A percentile compares a stretch with the other conserved stretches of the same genome.
Evolutionary conservation across 2,888 invertebrate species (phyloP).

Genomic region (Oscheius sp.): DNA sequence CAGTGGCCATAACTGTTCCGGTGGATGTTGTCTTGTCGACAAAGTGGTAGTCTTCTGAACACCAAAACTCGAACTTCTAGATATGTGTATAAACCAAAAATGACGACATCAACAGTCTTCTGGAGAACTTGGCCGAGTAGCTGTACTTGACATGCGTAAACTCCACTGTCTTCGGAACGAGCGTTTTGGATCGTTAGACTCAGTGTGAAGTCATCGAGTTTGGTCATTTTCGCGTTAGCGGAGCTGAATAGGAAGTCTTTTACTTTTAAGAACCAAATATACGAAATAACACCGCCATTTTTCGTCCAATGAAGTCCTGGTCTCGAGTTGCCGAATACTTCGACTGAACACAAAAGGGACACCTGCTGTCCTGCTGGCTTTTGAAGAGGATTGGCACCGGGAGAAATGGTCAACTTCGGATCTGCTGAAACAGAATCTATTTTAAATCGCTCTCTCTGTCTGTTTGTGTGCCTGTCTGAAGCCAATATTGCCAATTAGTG

Average conservation of each 20-base stretch:
- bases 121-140: constrained; percentile 40
- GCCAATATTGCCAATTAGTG: too few relatives aligned
- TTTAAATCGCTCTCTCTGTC: background rate
- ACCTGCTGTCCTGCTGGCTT: constrained; percentile 54
- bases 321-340: constrained; percentile 35
- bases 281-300: constrained; percentile 54
- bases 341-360: constrained; percentile 49
- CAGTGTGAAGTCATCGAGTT: constrained; percentile 51
- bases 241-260: constrained; percentile 34
- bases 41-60: constrained; percentile 56
- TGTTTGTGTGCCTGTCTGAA: too few relatives aligned
- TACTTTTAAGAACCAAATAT: background rate
- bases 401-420: constrained; percentile 41
- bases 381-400: constrained; percentile 50
- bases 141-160: constrained; percentile 58
- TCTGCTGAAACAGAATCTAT: constrained; percentile 9
- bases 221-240: constrained; percentile 49
- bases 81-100: constrained; percentile 43
- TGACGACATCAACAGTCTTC: constrained; percentile 52
- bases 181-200: constrained; percentile 51
- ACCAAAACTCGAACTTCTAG: background rate
- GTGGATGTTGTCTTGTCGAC: constrained; percentile 50
- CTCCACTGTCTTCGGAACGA: constrained; percentile 51
- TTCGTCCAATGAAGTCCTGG: constrained; percentile 57
- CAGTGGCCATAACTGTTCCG: constrained; percentile 47